A percentile compares a stretch with the other conserved stretches of the same genome.
Conservation (phyloP, 2,113 vertebrate species). For the Centropus bengalensis region DNA sequence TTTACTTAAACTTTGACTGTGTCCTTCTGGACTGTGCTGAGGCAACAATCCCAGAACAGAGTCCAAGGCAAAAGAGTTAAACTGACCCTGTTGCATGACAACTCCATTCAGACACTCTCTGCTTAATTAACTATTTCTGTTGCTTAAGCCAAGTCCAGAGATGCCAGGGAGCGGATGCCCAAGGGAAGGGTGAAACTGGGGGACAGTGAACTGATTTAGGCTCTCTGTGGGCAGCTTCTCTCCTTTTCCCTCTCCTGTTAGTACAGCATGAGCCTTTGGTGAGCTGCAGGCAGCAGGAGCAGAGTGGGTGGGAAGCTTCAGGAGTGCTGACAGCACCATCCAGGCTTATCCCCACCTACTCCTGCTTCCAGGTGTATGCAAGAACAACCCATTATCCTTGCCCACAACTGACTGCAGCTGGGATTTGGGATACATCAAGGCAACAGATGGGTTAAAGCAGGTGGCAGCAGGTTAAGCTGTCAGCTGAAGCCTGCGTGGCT, state of each 20-base stretch:
- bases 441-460: not conserved
- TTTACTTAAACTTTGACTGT: conserved; percentile 42
- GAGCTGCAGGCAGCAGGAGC: not conserved
- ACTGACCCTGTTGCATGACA: conserved; percentile 59
- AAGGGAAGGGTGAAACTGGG: not conserved
- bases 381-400: not conserved
- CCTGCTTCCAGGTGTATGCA: rapidly evolving
- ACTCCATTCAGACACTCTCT: not conserved
- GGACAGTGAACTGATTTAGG: not conserved
- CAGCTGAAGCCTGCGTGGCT: not conserved
- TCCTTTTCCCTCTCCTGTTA: not conserved
- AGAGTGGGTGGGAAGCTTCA: not conserved
- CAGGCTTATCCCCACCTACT: not conserved
- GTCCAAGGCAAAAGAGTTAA: conserved; percentile 72
- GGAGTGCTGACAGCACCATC: not conserved
- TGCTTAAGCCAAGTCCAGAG: not conserved
- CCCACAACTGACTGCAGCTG: not conserved
- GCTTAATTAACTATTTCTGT: conserved; percentile 19
- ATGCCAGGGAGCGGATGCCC: not conserved
- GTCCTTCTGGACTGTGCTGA: conserved; percentile 47
- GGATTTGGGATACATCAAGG: not conserved
- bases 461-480: not conserved
- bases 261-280: not conserved
- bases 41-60: not conserved
- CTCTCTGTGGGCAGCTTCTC: not conserved